Conservation (phyloP, 2,113 vertebrate genomes). For the Abramis brama region DNA sequence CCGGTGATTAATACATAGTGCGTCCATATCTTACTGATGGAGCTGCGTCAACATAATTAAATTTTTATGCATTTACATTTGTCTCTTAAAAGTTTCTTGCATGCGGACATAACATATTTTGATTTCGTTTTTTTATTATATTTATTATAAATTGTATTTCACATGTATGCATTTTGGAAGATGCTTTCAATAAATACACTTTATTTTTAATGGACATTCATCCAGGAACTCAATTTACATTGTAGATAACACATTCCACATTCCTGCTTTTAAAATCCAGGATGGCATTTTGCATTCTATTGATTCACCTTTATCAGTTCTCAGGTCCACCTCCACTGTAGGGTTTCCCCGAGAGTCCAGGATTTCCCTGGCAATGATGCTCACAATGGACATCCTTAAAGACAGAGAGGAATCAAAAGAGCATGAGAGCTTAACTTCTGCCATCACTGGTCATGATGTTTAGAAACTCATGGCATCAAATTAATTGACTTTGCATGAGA, state of each 20-base stretch:
- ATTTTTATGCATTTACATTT: not conserved
- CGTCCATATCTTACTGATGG: not conserved
- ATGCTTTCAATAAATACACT: not conserved
- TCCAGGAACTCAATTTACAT: not conserved
- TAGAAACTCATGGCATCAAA: not conserved
- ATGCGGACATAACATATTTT: not conserved
- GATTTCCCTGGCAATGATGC: conserved; percentile 92
- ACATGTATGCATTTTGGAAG: not conserved
- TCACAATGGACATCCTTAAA: conserved; percentile 81
- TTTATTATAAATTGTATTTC: not conserved
- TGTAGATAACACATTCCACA: not conserved
- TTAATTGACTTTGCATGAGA: not conserved
- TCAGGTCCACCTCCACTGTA: conserved; percentile 91
- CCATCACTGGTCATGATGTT: not conserved
- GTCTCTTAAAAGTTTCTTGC: not conserved
- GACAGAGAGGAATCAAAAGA: conserved; percentile 67
- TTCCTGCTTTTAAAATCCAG: not conserved
- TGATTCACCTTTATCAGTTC: conserved; percentile 87
- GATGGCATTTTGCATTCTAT: not conserved
- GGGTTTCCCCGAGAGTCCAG: conserved; percentile 95
- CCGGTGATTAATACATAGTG: not conserved
- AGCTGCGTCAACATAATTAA: not conserved
- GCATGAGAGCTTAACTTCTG: not conserved
- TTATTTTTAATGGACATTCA: not conserved
- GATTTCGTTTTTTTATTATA: not conserved